These are phyloP conservation scores for Ciconia boyciana DNA, from an alignment of 2,113 vertebrate species.

Conservation along the genomic window DNA sequence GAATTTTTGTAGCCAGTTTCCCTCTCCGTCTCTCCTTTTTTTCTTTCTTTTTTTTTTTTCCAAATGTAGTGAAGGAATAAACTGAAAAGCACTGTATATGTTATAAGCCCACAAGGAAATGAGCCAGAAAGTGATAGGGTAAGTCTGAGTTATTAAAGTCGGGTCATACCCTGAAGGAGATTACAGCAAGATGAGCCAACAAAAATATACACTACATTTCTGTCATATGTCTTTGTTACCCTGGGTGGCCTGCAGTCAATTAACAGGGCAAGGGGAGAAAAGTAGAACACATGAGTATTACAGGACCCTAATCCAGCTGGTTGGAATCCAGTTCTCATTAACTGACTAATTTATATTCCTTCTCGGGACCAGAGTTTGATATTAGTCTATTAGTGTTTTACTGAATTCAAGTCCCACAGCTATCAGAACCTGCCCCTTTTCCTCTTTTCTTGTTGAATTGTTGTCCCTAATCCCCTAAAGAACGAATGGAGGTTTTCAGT, in stretches of 20 bases:
- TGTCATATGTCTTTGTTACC: conserved; percentile 24
- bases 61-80: background rate
- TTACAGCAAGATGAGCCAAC: conserved; percentile 15
- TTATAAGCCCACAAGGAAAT: conserved; percentile 9
- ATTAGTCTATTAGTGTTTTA: background rate
- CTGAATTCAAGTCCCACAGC: background rate
- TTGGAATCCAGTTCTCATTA: conserved; percentile 5
- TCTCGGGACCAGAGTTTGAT: background rate
- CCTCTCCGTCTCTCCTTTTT: background rate
- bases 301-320: background rate
- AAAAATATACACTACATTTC: conserved; percentile 32
- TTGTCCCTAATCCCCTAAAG: background rate
- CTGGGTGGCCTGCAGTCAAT: conserved; percentile 48
- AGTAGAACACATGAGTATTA: background rate
- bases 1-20: background rate
- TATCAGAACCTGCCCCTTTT: background rate
- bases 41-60: background rate
- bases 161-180: conserved; percentile 23
- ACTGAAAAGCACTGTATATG: background rate
- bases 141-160: conserved; percentile 33
- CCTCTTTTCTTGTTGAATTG: background rate
- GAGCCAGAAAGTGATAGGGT: conserved; percentile 46
- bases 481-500: background rate
- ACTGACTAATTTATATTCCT: background rate
- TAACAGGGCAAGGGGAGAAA: background rate